A percentile compares a stretch with the other conserved stretches of the same genome.
Conservation (phyloP, 2,113 vertebrate species). For the Cyprinodon variegatus region DNA sequence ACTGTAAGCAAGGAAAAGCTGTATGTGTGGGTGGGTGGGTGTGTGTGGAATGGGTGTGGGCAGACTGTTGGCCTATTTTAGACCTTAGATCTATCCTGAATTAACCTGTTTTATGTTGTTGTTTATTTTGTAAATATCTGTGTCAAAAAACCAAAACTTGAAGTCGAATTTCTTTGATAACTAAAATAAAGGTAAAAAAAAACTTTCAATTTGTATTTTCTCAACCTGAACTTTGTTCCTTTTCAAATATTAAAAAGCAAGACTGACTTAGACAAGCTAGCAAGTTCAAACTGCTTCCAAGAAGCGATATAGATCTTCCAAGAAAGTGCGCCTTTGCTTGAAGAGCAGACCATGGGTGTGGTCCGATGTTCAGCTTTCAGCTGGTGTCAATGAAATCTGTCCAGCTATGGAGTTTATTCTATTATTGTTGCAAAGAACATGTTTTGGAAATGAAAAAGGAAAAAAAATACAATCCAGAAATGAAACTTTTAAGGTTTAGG, state of each 20-base stretch:
- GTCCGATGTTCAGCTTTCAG: slow-evolving; percentile 20
- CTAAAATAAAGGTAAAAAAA: neutral
- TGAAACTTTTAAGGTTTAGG: no score
- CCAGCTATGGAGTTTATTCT: slow-evolving; percentile 10
- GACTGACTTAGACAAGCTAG: neutral
- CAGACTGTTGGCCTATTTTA: slow-evolving; percentile 3
- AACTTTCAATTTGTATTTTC: neutral
- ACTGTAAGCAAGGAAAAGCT: slow-evolving; percentile 74
- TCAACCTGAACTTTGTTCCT: neutral
- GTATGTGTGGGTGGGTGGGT: slow-evolving; percentile 55
- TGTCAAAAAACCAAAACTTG: no score
- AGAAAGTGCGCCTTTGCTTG: neutral
- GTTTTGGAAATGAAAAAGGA: no score
- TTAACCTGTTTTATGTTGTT: neutral
- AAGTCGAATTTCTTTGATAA: no score
- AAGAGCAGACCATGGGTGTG: neutral
- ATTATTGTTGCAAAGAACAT: no score
- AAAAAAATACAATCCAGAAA: no score
- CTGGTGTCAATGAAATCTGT: slow-evolving; percentile 24
- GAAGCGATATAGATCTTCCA: slow-evolving; percentile 2
- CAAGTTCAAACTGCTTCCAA: neutral
- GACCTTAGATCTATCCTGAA: neutral
- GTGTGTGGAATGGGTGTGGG: slow-evolving; percentile 40
- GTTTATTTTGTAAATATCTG: no score
- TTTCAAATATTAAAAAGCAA: neutral